Evolutionary conservation across 2,113 vertebrate genomes (phyloP), one percentile per base, ranked within the genome.

Genomic region (Takifugu flavidus): DNA sequence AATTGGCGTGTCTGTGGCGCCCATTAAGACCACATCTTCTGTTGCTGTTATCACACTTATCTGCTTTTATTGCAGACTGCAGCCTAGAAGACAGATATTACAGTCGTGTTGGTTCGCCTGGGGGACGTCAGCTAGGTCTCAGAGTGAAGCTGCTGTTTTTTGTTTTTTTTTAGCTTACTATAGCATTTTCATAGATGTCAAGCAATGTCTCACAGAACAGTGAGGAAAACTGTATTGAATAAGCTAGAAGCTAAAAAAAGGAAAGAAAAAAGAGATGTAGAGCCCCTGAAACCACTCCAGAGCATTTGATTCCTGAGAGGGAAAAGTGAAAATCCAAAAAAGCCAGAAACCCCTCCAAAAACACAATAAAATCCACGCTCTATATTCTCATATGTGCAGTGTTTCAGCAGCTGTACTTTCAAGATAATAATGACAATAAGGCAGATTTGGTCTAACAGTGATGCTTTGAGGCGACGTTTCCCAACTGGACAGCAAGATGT

Each of bases 1-100:
- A 86, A 88, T 80, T 34, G 74, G 56, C 56, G 58, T 70, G 81
- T 82, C 86, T 47, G 52, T 53, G 69, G 64, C 55, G 66, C 52
- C 49, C 74, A 84, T 87, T 84, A 78, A 65, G 51, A 71, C 53
- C 59, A 63, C 67, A 78, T 80, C 75, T 75, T 6, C 55, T 26
- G 66, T 59, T 47, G 29, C 53, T 74, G 44, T 75, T 80, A 71
- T 67, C 63, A 26, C 53, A 25, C 74, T 72, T 67, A 87, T 84
- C 84, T 72, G 60, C 56, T 54, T 67, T 62, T 47, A 55, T 70
- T 62, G 65, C 79, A 56, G 58, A 75, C 71, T n/a, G 53, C 29
- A 14, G 45, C 49, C 71, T 61, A 50, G 53, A 43, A 70, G 62
- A 63, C 7, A 52, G 13, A 65, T 55, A 74, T 76, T 72, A 65